phyloP scores from a whole-genome alignment of 2,888 invertebrate species.

The Hypolimnas misippus region DNA sequence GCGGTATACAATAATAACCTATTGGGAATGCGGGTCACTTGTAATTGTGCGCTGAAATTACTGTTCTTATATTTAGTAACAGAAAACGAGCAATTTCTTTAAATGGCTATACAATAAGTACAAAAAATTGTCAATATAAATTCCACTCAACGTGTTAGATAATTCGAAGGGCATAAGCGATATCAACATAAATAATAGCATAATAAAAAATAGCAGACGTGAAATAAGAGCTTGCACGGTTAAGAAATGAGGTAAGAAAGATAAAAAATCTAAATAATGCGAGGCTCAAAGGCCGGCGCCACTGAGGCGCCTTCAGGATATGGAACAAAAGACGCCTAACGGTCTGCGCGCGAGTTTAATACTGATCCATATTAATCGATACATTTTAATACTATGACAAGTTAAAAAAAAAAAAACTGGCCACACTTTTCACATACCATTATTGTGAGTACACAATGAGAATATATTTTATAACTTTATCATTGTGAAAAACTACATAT shows the following conservation, averaged over 20 bases:
- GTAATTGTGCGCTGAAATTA: conserved; percentile 42
- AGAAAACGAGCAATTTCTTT: conserved; percentile 7
- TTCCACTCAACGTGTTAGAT: not conserved
- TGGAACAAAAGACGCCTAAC: conserved; percentile 58
- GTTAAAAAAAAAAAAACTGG: not conserved
- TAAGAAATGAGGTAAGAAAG: conserved; percentile 35
- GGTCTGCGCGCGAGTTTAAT: conserved; percentile 56
- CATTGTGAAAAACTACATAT: no score
- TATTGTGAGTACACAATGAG: no score
- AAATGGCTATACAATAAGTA: not conserved
- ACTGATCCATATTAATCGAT: conserved; percentile 31
- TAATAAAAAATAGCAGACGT: conserved; percentile 28
- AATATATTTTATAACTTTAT: no score
- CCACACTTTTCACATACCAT: not conserved
- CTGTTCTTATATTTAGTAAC: conserved; percentile 4
- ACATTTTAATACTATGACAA: not conserved
- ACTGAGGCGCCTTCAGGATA: conserved; percentile 48
- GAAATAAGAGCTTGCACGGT: conserved; percentile 36
- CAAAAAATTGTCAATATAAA: conserved; percentile 13
- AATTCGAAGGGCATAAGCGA: conserved; percentile 1
- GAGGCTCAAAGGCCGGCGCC: conserved; percentile 54
- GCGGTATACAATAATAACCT: conserved; percentile 71
- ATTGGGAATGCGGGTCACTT: conserved; percentile 76
- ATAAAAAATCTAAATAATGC: conserved; percentile 53
- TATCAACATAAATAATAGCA: conserved; percentile 21